Conservation (phyloP, 2,888 invertebrate genomes). For the Trachelus tabidus region DNA sequence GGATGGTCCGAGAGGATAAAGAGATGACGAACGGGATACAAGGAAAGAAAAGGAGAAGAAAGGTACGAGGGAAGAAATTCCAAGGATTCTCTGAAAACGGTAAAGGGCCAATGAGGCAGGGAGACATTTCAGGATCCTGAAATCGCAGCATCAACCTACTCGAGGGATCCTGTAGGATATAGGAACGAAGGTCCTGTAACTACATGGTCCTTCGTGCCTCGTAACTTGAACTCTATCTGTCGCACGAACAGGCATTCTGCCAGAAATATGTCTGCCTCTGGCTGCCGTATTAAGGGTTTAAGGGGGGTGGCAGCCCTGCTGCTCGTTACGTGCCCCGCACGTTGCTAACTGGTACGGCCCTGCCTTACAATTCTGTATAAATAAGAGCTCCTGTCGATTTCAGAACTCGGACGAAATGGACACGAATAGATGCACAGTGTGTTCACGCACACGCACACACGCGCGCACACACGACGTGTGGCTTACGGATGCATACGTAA, state of each 20-base stretch:
- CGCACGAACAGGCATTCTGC: neutral
- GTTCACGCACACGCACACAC: too few species aligned
- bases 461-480: too few species aligned
- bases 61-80: neutral
- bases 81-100: neutral
- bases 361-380: too few species aligned
- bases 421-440: too few species aligned
- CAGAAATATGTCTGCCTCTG: neutral
- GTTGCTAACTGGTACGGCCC: too few species aligned
- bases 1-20: neutral
- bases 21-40: neutral
- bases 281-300: too few species aligned
- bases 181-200: neutral
- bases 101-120: too few species aligned
- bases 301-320: too few species aligned
- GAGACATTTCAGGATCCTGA: neutral
- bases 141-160: neutral
- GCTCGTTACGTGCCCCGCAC: too few species aligned
- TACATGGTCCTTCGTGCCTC: neutral
- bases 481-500: neutral
- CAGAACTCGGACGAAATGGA: too few species aligned
- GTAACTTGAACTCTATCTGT: neutral
- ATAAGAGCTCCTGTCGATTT: too few species aligned
- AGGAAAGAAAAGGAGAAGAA: neutral
- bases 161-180: neutral